These are phyloP conservation scores for Cryptops parisi DNA, from an alignment of 2,888 invertebrate genomes.

Conservation along the genomic window DNA sequence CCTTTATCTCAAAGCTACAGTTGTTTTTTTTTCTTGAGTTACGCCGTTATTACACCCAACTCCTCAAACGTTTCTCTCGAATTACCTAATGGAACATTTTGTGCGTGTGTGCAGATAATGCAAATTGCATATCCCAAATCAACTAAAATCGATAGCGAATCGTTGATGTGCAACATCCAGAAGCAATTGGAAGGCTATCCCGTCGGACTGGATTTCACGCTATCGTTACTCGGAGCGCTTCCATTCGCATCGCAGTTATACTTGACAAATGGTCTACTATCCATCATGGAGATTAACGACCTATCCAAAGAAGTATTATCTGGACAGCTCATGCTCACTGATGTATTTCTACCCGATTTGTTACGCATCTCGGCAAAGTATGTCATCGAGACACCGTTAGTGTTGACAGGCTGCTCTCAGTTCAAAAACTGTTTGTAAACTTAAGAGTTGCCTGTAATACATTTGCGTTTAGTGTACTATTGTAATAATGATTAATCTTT, in stretches of 20 bases:
- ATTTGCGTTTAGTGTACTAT: too few species aligned
- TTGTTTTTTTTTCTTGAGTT: not conserved
- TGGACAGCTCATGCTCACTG: constrained; percentile 1
- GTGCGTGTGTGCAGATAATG: constrained; percentile 3
- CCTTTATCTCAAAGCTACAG: not conserved
- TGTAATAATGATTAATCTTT: too few species aligned
- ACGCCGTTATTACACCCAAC: too few species aligned
- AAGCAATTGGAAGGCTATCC: constrained; percentile 7
- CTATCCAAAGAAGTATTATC: constrained; percentile 7
- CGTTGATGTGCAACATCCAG: constrained; percentile 1
- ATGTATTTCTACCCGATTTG: constrained; percentile 13
- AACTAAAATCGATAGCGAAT: not conserved
- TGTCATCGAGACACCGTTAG: too few species aligned
- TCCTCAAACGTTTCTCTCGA: too few species aligned
- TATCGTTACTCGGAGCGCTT: constrained; percentile 11
- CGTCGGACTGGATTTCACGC: constrained; percentile 8
- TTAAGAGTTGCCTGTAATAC: too few species aligned
- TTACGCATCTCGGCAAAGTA: constrained; percentile 13
- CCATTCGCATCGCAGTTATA: constrained; percentile 12
- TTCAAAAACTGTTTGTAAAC: too few species aligned
- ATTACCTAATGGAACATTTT: too few species aligned
- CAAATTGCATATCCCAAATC: constrained; percentile 7
- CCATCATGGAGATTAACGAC: constrained; percentile 6
- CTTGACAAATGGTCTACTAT: constrained; percentile 13
- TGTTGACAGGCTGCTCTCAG: too few species aligned